Base-by-base conservation (phyloP, 2,797 vertebrate species). In the Dallia pectoralis region DNA sequence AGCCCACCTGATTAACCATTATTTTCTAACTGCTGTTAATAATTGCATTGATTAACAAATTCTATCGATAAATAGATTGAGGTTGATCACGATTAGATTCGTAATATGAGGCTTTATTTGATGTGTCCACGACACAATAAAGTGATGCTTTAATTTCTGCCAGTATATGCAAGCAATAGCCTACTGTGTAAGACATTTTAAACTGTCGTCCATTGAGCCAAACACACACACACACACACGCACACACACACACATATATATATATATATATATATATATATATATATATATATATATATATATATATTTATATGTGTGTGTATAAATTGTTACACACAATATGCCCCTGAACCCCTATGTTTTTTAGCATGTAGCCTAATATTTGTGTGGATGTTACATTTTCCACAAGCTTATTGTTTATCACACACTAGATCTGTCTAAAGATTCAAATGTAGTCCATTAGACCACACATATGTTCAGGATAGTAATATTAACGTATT, bases 81-180 rank as follows among this genome's bases (percentile, higher is more conserved):
- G 29, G 19, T 63, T 69, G 25, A 68, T n/a, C 56, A 16, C 40
- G 30, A 63, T 25, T 22, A 61, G 22, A 53, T 49, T 65, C 27
- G 22, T 33, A 63, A 70, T 62, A 65, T 75, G 61, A 68, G 67
- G 73, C 70, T 66, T 16, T 30, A 61, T 27, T 72, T 49, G 15
- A 69, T 69, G 18, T 30, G 30, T 49, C 47, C 47, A 6, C 7
- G 16, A 14, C 44, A 9, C 47, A 51, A 51, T 33, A 6, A 69
- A 69, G 29, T 32, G 67, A 51, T 51, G 51, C 27, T 69, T 69
- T 69, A 22, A 18, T 12, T 29, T 67, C 66, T 29, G 66, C 44
- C 44, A 29, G 14, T 27, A 40, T 27, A 40, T 25, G 36, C 40
- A 69, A 27, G 3, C 44, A 47, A 2, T 47, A 48, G 5, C 66